These are phyloP conservation scores for Trichonephila clavata DNA, from an alignment of 1,140 invertebrate genomes.

Conservation along the genomic window DNA sequence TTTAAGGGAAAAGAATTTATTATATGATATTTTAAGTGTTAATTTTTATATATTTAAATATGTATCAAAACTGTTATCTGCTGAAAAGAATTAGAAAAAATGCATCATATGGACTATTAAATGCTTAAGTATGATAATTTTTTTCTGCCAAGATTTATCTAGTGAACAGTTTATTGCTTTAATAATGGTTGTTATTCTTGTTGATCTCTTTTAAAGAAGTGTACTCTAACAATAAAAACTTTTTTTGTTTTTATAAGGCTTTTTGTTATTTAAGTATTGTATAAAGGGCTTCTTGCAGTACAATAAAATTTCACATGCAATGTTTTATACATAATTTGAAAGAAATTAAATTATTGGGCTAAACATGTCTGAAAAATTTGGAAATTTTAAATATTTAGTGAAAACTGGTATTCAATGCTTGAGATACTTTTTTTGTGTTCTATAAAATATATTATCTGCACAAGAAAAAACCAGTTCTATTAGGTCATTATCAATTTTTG, in stretches of 20 bases:
- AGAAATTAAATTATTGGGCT: too few relatives aligned
- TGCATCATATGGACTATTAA: neutral
- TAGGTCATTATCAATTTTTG: too few relatives aligned
- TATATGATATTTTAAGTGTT: neutral
- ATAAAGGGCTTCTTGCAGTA: too few relatives aligned
- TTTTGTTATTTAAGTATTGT: too few relatives aligned
- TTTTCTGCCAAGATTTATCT: constrained; percentile 22
- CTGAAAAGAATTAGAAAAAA: neutral
- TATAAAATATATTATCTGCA: too few relatives aligned
- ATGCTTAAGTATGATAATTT: constrained; percentile 12
- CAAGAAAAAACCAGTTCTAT: too few relatives aligned
- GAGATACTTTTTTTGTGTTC: too few relatives aligned
- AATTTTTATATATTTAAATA: neutral
- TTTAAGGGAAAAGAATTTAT: neutral
- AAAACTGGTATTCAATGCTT: too few relatives aligned
- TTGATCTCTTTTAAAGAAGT: constrained; percentile 69
- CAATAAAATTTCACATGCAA: too few relatives aligned
- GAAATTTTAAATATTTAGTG: too few relatives aligned
- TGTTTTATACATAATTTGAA: too few relatives aligned
- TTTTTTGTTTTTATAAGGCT: neutral
- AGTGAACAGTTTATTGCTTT: constrained; percentile 43
- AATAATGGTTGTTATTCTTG: constrained; percentile 65
- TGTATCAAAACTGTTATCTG: neutral
- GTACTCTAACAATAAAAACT: constrained; percentile 69
- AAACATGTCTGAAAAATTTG: too few relatives aligned